Conservation (phyloP, 2,888 invertebrate species). For the Eudemis profundana region DNA sequence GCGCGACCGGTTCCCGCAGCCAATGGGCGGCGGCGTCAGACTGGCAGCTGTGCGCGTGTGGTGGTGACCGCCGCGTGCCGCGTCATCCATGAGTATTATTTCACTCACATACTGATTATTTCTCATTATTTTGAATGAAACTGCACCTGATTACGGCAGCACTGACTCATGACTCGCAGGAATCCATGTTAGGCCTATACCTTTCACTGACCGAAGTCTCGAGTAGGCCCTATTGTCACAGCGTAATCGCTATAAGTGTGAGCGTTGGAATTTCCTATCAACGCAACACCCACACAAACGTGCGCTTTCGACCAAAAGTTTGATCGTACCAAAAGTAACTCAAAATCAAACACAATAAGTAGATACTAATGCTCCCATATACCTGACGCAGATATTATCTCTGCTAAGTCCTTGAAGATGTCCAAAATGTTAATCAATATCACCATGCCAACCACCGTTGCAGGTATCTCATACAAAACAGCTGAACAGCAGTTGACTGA, state of each 20-base stretch:
- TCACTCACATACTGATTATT: slow-evolving; percentile 69
- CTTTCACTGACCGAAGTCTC: slow-evolving; percentile 48
- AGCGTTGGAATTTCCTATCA: slow-evolving; percentile 57
- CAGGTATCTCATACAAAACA: slow-evolving; percentile 23
- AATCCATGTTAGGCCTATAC: slow-evolving; percentile 53
- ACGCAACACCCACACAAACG: slow-evolving; percentile 45
- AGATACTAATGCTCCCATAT: neutral
- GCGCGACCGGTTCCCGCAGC: slow-evolving; percentile 77
- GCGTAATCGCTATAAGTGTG: slow-evolving; percentile 50
- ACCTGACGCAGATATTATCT: slow-evolving; percentile 8
- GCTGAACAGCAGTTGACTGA: slow-evolving; percentile 4
- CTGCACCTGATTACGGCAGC: slow-evolving; percentile 62
- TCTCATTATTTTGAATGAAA: slow-evolving; percentile 75
- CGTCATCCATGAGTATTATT: slow-evolving; percentile 68
- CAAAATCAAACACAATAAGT: neutral
- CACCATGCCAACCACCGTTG: slow-evolving; percentile 62
- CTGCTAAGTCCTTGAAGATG: slow-evolving; percentile 36
- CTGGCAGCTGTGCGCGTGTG: slow-evolving; percentile 76
- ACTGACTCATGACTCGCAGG: slow-evolving; percentile 65
- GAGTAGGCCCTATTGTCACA: slow-evolving; percentile 47
- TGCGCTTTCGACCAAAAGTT: slow-evolving; percentile 26
- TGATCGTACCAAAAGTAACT: slow-evolving; percentile 11
- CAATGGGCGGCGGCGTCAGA: slow-evolving; percentile 74
- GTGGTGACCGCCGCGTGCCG: slow-evolving; percentile 61
- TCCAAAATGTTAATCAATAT: slow-evolving; percentile 60